Conservation (phyloP, 2,113 vertebrate species). For the Rhizomys pruinosus region DNA sequence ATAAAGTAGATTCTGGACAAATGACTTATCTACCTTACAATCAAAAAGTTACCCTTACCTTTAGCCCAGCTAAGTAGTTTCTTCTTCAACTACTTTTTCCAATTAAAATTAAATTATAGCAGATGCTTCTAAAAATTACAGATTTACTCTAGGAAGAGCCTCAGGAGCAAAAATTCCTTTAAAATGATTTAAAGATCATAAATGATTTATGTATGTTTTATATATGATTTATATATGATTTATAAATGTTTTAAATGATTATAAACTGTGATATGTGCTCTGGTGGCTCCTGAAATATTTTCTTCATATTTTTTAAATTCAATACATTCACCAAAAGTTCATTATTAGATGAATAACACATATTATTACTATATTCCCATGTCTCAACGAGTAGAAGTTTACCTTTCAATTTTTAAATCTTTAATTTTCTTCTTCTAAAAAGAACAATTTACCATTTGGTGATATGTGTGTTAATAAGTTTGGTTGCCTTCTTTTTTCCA, state of each 20-base stretch:
- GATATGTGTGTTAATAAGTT: not conserved
- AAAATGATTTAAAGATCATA: no score
- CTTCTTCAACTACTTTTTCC: not conserved
- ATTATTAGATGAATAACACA: conserved; percentile 3
- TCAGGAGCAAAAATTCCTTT: no score
- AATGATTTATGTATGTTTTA: no score
- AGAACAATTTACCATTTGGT: not conserved
- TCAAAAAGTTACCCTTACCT: no score
- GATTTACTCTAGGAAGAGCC: no score
- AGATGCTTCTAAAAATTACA: not conserved
- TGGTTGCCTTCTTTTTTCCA: no score
- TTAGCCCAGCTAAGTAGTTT: no score
- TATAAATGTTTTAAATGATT: no score
- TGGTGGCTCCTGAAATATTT: not conserved
- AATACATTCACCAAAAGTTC: not conserved
- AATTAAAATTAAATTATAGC: not conserved
- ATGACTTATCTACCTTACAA: no score
- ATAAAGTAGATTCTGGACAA: no score
- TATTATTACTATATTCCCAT: not conserved
- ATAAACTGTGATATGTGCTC: no score
- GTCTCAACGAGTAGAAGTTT: not conserved
- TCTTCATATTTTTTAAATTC: not conserved
- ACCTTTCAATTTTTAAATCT: not conserved
- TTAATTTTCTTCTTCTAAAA: not conserved
- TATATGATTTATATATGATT: no score